Percentiles rank a stretch among this genome's conserved stretches.
Conservation (phyloP, 30 jellyfish, hydroid and myxozoan genomes). For the Aurelia sp. region DNA sequence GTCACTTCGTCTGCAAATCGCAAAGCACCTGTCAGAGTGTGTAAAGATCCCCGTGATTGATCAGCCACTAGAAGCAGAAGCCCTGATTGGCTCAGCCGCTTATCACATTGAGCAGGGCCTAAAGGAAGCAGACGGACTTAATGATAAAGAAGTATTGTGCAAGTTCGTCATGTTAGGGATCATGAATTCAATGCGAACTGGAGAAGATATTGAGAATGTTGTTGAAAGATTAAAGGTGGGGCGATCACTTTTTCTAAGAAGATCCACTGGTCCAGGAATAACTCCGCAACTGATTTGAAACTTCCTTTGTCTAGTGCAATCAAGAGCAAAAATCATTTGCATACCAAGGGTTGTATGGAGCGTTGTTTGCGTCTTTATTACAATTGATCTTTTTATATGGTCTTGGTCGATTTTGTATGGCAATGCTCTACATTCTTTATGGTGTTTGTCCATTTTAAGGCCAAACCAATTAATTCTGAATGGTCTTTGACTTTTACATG, state of each 20-base stretch:
- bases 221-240: constrained; percentile 31
- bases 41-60: constrained; percentile 49
- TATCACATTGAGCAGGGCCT: constrained; percentile 68
- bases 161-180: constrained; percentile 36
- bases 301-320: no score
- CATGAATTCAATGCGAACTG: constrained; percentile 39
- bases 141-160: constrained; percentile 12
- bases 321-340: no score
- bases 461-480: no score
- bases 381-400: no score
- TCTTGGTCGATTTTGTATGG: no score
- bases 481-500: no score
- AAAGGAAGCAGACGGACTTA: constrained; percentile 62
- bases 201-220: constrained; percentile 53
- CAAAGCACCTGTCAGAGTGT: constrained; percentile 23
- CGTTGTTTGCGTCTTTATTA: no score
- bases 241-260: not conserved
- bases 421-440: no score
- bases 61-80: constrained; percentile 23
- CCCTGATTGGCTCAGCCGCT: constrained; percentile 29
- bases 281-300: no score
- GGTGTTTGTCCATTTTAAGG: no score
- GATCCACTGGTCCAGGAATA: no score
- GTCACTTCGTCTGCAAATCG: constrained; percentile 26
- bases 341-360: no score